These are phyloP conservation scores for Scomberomorus guttatus DNA, from an alignment of 2,797 vertebrate species.

Conservation along the genomic window DNA sequence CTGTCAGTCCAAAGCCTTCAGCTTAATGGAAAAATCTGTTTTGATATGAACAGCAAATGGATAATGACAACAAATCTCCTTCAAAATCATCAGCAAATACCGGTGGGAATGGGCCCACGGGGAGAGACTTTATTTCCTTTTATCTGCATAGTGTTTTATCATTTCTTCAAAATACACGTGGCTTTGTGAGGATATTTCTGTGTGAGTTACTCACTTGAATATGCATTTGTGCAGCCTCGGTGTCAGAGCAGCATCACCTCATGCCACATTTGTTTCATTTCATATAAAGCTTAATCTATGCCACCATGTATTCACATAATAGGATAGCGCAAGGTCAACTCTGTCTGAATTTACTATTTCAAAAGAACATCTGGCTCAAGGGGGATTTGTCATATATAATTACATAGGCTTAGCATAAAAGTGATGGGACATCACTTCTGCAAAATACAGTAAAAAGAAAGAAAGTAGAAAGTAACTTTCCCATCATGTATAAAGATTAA, in stretches of 20 bases:
- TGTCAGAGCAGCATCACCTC: neutral
- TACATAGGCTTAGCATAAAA: slow-evolving; percentile 4
- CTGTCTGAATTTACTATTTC: slow-evolving; percentile 21
- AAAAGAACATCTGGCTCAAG: slow-evolving; percentile 26
- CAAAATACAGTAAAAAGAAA: too few species aligned
- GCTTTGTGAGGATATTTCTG: neutral
- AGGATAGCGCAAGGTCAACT: slow-evolving; percentile 14
- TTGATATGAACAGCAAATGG: slow-evolving; percentile 50
- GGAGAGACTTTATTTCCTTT: slow-evolving; percentile 28
- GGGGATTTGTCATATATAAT: slow-evolving; percentile 24
- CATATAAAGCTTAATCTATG: slow-evolving; percentile 1
- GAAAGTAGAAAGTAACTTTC: neutral
- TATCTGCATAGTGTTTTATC: neutral
- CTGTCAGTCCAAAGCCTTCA: slow-evolving; percentile 44
- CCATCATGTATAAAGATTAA: neutral
- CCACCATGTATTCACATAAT: slow-evolving; percentile 9
- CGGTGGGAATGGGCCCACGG: neutral
- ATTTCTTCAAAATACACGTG: neutral
- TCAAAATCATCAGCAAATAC: slow-evolving; percentile 36
- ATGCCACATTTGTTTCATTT: neutral
- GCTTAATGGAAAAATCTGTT: slow-evolving; percentile 61
- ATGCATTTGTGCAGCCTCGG: neutral
- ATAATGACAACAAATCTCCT: slow-evolving; percentile 61
- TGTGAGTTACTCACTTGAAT: neutral
- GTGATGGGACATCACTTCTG: neutral